Conservation (phyloP, 2,113 vertebrate species). For the Anolis sagrei region DNA sequence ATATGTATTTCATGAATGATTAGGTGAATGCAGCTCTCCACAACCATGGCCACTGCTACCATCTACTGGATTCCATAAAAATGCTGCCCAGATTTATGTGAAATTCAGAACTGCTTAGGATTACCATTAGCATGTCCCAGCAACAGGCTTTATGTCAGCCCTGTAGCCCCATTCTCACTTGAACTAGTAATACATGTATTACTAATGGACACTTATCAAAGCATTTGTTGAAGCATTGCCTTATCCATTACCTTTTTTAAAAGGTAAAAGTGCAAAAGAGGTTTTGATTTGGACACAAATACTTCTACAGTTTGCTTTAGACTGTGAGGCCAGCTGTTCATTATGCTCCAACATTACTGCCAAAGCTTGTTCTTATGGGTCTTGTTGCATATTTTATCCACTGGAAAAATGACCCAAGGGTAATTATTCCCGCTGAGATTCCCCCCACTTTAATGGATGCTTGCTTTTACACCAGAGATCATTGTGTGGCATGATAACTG, state of each 20-base stretch:
- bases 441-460: slow-evolving; percentile 27
- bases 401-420: slow-evolving; percentile 20
- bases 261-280: slow-evolving; percentile 4
- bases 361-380: slow-evolving; percentile 2
- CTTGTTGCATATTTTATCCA: slow-evolving; percentile 32
- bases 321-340: slow-evolving; percentile 50
- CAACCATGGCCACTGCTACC: slow-evolving; percentile 99
- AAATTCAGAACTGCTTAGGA: neutral
- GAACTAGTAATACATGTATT: neutral
- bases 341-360: slow-evolving; percentile 48
- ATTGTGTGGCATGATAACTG: neutral
- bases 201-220: neutral
- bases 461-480: slow-evolving; percentile 41
- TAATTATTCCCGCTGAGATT: slow-evolving; percentile 38
- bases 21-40: slow-evolving; percentile 99
- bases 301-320: slow-evolving; percentile 42
- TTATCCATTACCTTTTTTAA: neutral
- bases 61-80: slow-evolving; percentile 93
- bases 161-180: neutral
- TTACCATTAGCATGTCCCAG: neutral
- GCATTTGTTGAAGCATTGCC: neutral
- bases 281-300: slow-evolving; percentile 24
- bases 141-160: neutral
- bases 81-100: neutral
- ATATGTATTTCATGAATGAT: slow-evolving; percentile 90